Evolutionary conservation across 2,113 vertebrate species (phyloP).

Genomic region (Spheniscus mendiculus): DNA sequence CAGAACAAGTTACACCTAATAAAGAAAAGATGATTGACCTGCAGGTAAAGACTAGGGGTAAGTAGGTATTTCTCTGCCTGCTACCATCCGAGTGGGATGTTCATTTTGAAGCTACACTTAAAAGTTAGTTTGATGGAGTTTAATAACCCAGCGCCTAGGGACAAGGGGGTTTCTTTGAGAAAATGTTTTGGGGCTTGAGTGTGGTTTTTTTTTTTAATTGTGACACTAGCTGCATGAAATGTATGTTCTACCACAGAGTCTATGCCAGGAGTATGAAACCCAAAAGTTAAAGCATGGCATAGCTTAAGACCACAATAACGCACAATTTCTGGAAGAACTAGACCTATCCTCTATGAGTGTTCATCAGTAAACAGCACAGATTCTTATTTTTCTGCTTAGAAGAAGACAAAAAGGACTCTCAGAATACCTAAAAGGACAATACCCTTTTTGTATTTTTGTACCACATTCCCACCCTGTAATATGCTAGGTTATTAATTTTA

Average conservation of each 20-base stretch:
- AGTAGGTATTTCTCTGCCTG: background rate
- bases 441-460: conserved; percentile 4
- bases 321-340: conserved; percentile 32
- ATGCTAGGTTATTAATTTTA: background rate
- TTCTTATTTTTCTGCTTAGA: background rate
- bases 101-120: background rate
- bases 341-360: conserved; percentile 3
- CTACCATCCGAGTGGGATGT: background rate
- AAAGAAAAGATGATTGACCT: background rate
- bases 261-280: conserved; percentile 31
- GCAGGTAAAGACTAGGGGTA: background rate
- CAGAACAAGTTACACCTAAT: background rate
- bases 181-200: background rate
- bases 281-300: background rate
- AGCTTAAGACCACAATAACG: conserved; percentile 8
- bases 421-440: conserved; percentile 2
- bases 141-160: background rate
- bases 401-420: background rate
- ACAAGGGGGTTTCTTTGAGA: background rate
- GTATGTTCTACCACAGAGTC: background rate
- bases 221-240: conserved; percentile 48
- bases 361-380: background rate
- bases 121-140: background rate
- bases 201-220: background rate
- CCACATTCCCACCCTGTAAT: background rate